Base-by-base conservation (phyloP, 2,113 vertebrate species). In the Passer montanus region DNA sequence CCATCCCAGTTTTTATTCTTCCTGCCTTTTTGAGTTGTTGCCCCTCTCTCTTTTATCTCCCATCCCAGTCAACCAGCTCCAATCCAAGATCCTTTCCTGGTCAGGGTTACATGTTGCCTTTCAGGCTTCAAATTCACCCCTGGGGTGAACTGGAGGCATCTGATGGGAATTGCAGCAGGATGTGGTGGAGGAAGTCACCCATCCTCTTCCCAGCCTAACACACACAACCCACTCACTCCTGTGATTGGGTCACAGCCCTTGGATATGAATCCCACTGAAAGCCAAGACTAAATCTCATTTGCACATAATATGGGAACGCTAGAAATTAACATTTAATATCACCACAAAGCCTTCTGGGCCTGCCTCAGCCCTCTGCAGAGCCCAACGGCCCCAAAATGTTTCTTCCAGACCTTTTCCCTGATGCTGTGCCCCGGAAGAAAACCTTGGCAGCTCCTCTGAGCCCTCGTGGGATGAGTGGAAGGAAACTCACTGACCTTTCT, bases 401-500 rank as follows among this genome's bases (percentile, higher is more conserved):
- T 95, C 69, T 90, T 92, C 37, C 58, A 76, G 46, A 53, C 44
- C 44, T 94, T 46, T 92, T 64, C 52, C 88, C 83, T 28, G 59
- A 94, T 83, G 94, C 70, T 72, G 13, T 79, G 7, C 20, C 58
- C 50, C 30, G 60, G 73, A 92, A 93, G 76, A 30, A 88, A 92
- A 68, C 24, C 75, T 3, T 74, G 64, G 75, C 56, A 89, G 82
- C 22, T 84, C 17, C 30, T 46, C 47, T 2, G 18, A 72, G 9
- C 73, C 67, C 17, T 7, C 53, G 53, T 72, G 75, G 74, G 76
- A 23, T 8, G 55, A 62, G 11, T 11, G 44, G 70, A 52, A 31
- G 60, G 84, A 68, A 91, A 52, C 0, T 2, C 31, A 97, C 98
- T 70, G 43, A 99, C 99, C 99, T 98, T 97, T 99, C 96, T 99